Evolutionary conservation across 2,113 vertebrate genomes (phyloP).

Genomic region (Spermophilus dauricus): DNA sequence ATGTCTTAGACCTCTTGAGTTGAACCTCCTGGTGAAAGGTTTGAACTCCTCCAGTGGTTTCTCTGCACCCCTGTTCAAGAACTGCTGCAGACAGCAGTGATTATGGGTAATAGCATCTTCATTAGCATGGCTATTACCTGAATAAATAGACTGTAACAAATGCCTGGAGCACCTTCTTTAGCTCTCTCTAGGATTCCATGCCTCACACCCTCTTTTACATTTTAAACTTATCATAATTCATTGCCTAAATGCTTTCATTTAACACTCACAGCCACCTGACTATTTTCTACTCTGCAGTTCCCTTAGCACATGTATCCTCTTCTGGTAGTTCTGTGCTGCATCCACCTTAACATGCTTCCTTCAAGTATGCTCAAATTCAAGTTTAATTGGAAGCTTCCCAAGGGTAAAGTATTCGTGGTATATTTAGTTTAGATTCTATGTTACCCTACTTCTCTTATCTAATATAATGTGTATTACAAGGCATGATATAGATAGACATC

Average conservation of each 20-base stretch:
- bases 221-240: constrained; percentile 41
- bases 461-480: neutral
- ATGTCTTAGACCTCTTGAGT: neutral
- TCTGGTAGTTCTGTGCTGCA: neutral
- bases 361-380: neutral
- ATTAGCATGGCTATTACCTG: constrained; percentile 33
- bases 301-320: neutral
- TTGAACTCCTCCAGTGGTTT: neutral
- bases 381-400: neutral
- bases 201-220: neutral
- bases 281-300: neutral
- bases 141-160: constrained; percentile 11
- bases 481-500: neutral
- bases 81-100: neutral
- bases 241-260: constrained; percentile 32
- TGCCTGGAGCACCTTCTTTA: constrained; percentile 14
- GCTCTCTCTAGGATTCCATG: constrained; percentile 23
- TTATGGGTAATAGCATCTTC: neutral
- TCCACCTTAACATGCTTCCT: neutral
- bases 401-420: neutral
- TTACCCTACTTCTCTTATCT: neutral
- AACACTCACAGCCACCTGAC: neutral
- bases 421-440: neutral
- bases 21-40: neutral
- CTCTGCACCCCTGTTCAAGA: neutral